Evolutionary conservation across 53 echinoderm and acorn worm genomes (phyloP).

Genomic region (Patiria pectinifera): DNA sequence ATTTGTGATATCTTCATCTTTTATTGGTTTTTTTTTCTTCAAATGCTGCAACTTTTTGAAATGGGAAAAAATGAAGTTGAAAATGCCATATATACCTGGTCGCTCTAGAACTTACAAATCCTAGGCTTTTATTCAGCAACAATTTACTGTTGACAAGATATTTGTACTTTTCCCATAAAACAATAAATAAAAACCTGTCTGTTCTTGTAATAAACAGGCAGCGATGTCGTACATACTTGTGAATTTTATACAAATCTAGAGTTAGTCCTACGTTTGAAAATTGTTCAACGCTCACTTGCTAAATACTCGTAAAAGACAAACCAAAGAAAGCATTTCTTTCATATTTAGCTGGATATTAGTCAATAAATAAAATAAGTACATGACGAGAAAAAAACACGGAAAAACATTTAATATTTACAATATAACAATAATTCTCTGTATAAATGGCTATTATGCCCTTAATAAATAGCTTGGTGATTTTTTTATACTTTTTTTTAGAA

Average conservation of each 20-base stretch:
- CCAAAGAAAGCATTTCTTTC: not conserved
- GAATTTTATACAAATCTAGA: constrained; percentile 47
- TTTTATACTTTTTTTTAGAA: constrained; percentile 37
- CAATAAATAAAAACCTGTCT: constrained; percentile 22
- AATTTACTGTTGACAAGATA: not conserved
- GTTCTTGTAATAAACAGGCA: constrained; percentile 2
- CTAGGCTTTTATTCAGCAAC: not conserved
- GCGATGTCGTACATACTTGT: constrained; percentile 6
- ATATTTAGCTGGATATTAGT: constrained; percentile 27
- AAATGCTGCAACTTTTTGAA: not conserved
- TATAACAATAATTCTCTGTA: constrained; percentile 47
- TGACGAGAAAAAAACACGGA: constrained; percentile 22
- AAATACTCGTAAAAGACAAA: constrained; percentile 14
- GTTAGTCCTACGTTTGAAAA: constrained; percentile 15
- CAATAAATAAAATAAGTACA: constrained; percentile 50
- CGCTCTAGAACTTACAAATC: not conserved
- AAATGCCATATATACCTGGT: not conserved
- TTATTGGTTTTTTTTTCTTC: not conserved
- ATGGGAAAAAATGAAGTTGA: not conserved
- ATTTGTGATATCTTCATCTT: not conserved
- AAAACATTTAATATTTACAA: constrained; percentile 54
- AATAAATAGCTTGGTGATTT: constrained; percentile 29
- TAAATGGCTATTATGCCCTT: constrained; percentile 55
- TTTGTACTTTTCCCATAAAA: not conserved
- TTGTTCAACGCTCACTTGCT: constrained; percentile 51